Evolutionary conservation across 2,113 vertebrate genomes (phyloP).

Genomic region (Corythornis vintsioides): DNA sequence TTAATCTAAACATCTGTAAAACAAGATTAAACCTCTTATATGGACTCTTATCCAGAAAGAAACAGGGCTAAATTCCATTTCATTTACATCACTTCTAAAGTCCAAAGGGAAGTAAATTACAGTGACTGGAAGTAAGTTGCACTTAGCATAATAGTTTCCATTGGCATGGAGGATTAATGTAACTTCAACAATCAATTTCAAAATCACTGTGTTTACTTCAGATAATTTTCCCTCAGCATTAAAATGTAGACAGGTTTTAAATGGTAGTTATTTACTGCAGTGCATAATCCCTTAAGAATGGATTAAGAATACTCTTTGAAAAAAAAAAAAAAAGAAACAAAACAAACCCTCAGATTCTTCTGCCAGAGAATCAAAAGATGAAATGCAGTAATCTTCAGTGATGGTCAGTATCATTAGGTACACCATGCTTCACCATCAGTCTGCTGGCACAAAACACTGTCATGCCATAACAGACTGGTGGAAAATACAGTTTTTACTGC

Average conservation of each 20-base stretch:
- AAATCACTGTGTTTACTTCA: neutral
- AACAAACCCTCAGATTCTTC: neutral
- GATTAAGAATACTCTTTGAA: neutral
- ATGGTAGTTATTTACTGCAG: neutral
- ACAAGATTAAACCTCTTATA: neutral
- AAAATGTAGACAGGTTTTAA: neutral
- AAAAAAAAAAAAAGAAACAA: neutral
- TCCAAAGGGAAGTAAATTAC: slow-evolving; percentile 19
- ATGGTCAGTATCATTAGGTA: neutral
- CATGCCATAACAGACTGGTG: fast-evolving
- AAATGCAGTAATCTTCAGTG: neutral
- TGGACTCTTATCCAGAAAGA: neutral
- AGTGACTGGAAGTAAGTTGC: neutral
- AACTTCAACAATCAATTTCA: slow-evolving; percentile 41
- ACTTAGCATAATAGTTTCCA: neutral
- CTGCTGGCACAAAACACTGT: neutral
- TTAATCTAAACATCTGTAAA: slow-evolving; percentile 13
- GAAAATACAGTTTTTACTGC: neutral
- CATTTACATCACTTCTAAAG: neutral
- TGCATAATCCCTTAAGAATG: neutral
- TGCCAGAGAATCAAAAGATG: neutral
- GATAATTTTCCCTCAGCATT: neutral
- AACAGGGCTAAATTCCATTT: neutral
- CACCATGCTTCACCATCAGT: fast-evolving
- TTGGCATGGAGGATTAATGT: neutral